Percentiles rank a stretch among this genome's conserved stretches.
Conservation (phyloP, 1,140 invertebrate species). For the Cryptotermes secundus region DNA sequence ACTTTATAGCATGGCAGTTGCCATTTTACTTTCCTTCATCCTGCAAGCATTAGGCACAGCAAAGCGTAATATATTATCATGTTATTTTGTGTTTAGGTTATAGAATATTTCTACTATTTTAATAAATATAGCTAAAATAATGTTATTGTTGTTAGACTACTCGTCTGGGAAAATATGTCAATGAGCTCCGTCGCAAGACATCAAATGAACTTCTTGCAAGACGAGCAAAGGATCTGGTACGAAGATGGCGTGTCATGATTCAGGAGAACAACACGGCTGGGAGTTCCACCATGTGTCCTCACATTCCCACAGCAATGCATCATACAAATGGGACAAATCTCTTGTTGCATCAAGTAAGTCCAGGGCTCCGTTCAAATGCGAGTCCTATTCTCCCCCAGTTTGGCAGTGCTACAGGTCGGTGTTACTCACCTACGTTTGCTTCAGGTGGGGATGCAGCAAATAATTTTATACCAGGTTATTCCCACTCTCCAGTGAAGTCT, state of each 20-base stretch:
- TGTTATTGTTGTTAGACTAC: constrained; percentile 57
- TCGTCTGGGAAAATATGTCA: constrained; percentile 91
- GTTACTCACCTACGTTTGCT: constrained; percentile 4
- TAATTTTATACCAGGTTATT: neutral
- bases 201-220: constrained; percentile 78
- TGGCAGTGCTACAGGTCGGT: constrained; percentile 20
- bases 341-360: constrained; percentile 24
- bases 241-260: constrained; percentile 84
- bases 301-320: neutral
- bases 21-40: too few relatives aligned
- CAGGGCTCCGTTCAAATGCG: constrained; percentile 28
- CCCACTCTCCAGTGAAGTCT: neutral
- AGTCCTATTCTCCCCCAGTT: constrained; percentile 29
- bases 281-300: constrained; percentile 22
- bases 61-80: neutral
- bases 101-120: neutral
- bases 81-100: neutral
- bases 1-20: too few relatives aligned
- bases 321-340: constrained; percentile 31
- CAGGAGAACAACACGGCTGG: constrained; percentile 51
- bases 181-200: constrained; percentile 84
- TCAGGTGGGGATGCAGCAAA: constrained; percentile 33
- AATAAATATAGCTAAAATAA: neutral
- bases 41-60: too few relatives aligned
- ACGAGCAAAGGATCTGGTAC: constrained; percentile 85